A percentile compares a stretch with the other conserved stretches of the same genome.
Conservation (phyloP, 2,888 invertebrate genomes). For the Theretra japonica region DNA sequence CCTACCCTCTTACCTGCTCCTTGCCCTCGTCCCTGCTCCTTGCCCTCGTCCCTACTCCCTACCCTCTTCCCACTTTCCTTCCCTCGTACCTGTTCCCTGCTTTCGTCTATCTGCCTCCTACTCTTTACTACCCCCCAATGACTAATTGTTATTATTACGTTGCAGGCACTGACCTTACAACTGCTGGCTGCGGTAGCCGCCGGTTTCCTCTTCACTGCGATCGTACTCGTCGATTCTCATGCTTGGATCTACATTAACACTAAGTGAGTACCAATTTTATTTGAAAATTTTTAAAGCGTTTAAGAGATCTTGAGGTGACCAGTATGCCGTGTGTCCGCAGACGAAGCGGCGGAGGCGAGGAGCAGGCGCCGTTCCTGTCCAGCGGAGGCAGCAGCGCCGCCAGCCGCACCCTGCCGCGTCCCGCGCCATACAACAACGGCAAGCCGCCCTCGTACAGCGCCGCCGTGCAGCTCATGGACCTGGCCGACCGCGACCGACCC, state of each 20-base stretch:
- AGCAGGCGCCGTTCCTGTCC: slow-evolving; percentile 92
- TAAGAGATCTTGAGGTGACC: no score
- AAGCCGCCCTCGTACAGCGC: slow-evolving; percentile 84
- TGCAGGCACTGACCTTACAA: slow-evolving; percentile 92
- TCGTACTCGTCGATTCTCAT: slow-evolving; percentile 97
- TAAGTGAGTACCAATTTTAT: slow-evolving; percentile 83
- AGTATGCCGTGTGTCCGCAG: slow-evolving; percentile 64
- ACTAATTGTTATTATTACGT: slow-evolving; percentile 27
- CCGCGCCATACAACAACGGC: slow-evolving; percentile 88
- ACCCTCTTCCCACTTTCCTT: no score
- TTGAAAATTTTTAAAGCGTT: not conserved
- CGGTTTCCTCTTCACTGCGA: slow-evolving; percentile 94
- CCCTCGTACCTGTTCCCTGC: no score
- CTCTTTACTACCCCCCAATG: not conserved
- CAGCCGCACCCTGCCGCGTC: slow-evolving; percentile 78
- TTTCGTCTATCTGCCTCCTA: no score
- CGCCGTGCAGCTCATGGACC: slow-evolving; percentile 84
- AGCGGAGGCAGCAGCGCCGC: slow-evolving; percentile 78
- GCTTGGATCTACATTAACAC: slow-evolving; percentile 98
- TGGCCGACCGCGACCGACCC: slow-evolving; percentile 63
- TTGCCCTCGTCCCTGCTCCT: no score
- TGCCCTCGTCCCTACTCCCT: no score
- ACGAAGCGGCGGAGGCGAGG: slow-evolving; percentile 92
- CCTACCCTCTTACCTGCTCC: no score
- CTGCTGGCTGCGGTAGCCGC: slow-evolving; percentile 93